phyloP scores from a whole-genome alignment of 92 coral and sea anemone species.

The Micromussa lordhowensis region DNA sequence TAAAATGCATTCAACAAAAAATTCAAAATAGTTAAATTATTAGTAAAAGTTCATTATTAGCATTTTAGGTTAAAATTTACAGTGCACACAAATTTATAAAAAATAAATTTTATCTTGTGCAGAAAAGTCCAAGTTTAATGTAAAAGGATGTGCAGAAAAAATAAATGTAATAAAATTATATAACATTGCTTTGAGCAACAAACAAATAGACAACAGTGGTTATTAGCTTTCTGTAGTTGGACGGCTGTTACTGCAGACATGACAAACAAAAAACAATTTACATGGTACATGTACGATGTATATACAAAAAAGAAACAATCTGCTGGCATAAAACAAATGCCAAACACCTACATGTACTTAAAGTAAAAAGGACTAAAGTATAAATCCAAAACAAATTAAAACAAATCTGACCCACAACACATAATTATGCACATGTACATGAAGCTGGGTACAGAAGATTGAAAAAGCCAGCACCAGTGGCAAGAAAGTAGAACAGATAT shows the following conservation, averaged over 20 bases:
- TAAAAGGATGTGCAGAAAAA: not conserved
- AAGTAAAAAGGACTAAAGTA: too few relatives aligned
- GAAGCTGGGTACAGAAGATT: not conserved
- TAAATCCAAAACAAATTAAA: too few relatives aligned
- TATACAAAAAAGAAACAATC: not conserved
- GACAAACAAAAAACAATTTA: not conserved
- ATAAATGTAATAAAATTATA: not conserved
- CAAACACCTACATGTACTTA: too few relatives aligned
- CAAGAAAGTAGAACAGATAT: not conserved
- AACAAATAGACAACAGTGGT: conserved; percentile 26
- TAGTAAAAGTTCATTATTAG: not conserved
- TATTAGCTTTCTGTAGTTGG: not conserved
- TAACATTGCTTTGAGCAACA: not conserved
- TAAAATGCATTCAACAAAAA: not conserved
- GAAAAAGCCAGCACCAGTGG: conserved; percentile 30
- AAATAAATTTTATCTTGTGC: not conserved
- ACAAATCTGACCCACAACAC: too few relatives aligned
- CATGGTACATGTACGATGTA: not conserved
- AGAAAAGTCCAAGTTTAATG: not conserved
- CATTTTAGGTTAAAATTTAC: not conserved
- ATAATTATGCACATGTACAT: not conserved
- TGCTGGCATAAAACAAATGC: too few relatives aligned
- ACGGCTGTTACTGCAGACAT: not conserved
- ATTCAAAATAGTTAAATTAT: too few relatives aligned
- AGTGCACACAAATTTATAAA: not conserved